Evolutionary conservation across 2,888 invertebrate species (phyloP).

Genomic region (Acanthosepion pharaonis): DNA sequence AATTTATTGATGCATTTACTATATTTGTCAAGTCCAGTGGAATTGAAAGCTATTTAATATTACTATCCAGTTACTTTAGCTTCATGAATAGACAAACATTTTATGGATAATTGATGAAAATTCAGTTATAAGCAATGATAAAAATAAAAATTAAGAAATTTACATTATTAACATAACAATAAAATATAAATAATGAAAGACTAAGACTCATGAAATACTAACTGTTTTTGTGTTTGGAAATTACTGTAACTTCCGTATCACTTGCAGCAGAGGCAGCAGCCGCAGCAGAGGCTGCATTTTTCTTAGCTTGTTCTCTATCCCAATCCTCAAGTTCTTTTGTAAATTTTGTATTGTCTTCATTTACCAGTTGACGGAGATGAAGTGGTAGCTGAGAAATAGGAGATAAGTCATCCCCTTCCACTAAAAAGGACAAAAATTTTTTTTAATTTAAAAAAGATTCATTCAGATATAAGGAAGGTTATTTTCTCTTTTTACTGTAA

Average conservation of each 20-base stretch:
- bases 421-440: background rate
- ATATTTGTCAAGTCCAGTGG: no score
- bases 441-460: background rate
- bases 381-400: slow-evolving; percentile 55
- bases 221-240: slow-evolving; percentile 59
- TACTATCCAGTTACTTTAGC: no score
- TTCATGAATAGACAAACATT: no score
- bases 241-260: slow-evolving; percentile 57
- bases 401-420: background rate
- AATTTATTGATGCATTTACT: no score
- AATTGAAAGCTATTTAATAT: no score
- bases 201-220: background rate
- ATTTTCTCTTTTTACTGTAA: background rate
- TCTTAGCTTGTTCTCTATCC: slow-evolving; percentile 70
- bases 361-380: slow-evolving; percentile 71
- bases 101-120: no score
- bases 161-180: background rate
- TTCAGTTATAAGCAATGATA: no score
- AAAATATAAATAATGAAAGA: background rate
- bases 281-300: slow-evolving; percentile 52
- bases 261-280: slow-evolving; percentile 39
- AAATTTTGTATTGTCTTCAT: slow-evolving; percentile 73
- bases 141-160: no score
- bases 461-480: background rate
- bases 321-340: slow-evolving; percentile 72